Evolutionary conservation across 2,113 vertebrate species (phyloP).

Genomic region (Proteles cristata): DNA sequence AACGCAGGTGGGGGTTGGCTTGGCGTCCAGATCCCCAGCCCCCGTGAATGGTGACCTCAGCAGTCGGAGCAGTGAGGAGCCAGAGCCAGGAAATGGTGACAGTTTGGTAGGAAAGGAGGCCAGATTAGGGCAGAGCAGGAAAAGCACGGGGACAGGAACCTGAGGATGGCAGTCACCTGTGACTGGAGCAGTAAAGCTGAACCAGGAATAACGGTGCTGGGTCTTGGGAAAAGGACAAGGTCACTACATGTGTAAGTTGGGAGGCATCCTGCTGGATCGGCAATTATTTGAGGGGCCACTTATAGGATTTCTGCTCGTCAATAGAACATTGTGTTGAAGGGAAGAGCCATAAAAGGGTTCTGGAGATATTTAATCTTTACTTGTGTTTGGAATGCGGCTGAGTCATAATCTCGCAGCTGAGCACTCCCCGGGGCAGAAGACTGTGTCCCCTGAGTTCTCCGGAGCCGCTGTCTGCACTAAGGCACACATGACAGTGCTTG

Average conservation of each 20-base stretch:
- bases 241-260: rapidly evolving
- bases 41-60: not conserved
- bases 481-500: rapidly evolving
- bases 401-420: not conserved
- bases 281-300: not conserved
- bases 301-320: not conserved
- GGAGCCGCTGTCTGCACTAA: no score
- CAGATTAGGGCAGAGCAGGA: not conserved
- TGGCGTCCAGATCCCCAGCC: rapidly evolving
- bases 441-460: not conserved
- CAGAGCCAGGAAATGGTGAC: not conserved
- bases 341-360: not conserved
- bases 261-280: not conserved
- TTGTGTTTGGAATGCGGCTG: not conserved
- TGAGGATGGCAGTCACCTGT: not conserved
- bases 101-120: not conserved
- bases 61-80: not conserved
- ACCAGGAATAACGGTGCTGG: not conserved
- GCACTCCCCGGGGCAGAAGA: not conserved
- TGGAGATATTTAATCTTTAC: not conserved
- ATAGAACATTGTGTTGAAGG: not conserved
- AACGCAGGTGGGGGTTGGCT: not conserved
- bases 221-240: not conserved
- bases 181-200: not conserved
- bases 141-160: not conserved